Evolutionary conservation across 1,140 invertebrate genomes (phyloP).

Genomic region (Limonius californicus): DNA sequence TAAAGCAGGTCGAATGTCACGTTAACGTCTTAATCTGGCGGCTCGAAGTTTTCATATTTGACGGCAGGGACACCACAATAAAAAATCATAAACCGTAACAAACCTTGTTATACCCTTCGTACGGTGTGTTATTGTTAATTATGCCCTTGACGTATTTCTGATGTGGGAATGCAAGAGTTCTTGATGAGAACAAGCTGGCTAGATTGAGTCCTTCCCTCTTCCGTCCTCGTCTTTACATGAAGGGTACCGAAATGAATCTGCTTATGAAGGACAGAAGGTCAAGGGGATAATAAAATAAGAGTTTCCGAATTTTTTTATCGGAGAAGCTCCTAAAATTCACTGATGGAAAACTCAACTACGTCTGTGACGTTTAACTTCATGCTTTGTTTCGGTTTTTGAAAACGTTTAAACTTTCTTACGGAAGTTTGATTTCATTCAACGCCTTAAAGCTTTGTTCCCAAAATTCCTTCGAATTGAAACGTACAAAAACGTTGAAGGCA

Average conservation of each 20-base stretch:
- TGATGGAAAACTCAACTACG: too few species aligned
- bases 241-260: too few species aligned
- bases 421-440: too few species aligned
- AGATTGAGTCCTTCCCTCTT: too few species aligned
- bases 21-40: conserved; percentile 1
- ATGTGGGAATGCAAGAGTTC: conserved; percentile 16
- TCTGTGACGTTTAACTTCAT: too few species aligned
- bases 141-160: conserved; percentile 17
- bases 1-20: background rate
- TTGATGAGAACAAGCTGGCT: background rate
- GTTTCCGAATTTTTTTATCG: too few species aligned
- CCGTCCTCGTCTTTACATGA: too few species aligned
- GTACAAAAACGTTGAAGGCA: background rate
- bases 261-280: too few species aligned
- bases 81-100: conserved; percentile 19
- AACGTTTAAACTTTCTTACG: too few species aligned
- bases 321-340: too few species aligned
- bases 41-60: background rate
- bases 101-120: conserved; percentile 14
- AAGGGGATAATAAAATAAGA: too few species aligned
- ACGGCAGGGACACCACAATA: conserved; percentile 5
- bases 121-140: conserved; percentile 16
- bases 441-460: background rate
- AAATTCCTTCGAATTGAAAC: background rate
- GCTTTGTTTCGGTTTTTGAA: too few species aligned